These are phyloP conservation scores for Lysiphlebus fabarum DNA, from an alignment of 1,140 invertebrate species.

Conservation along the genomic window DNA sequence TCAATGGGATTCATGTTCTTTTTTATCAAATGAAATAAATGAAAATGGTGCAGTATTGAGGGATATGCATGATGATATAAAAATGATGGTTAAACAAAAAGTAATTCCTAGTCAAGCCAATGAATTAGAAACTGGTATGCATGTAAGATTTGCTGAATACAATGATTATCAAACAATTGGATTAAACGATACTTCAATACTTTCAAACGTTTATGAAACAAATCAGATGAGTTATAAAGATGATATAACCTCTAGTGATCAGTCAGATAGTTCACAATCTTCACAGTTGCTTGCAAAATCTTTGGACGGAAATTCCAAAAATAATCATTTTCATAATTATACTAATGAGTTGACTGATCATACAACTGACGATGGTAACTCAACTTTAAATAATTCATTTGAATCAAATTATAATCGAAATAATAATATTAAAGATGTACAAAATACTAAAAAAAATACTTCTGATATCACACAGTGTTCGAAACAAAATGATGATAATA, in stretches of 20 bases:
- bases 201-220: slow-evolving; percentile 34
- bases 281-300: slow-evolving; percentile 25
- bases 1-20: slow-evolving; percentile 23
- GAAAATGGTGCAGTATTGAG: slow-evolving; percentile 13
- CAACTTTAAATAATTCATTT: slow-evolving; percentile 12
- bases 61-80: slow-evolving; percentile 17
- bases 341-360: slow-evolving; percentile 17
- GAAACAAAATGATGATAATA: too few species aligned
- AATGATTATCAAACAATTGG: slow-evolving; percentile 51
- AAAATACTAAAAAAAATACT: neutral
- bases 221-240: slow-evolving; percentile 27
- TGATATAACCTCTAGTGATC: slow-evolving; percentile 41
- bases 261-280: slow-evolving; percentile 35
- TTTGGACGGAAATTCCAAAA: neutral
- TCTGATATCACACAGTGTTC: too few species aligned
- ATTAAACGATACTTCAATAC: slow-evolving; percentile 42
- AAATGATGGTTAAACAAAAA: neutral
- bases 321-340: neutral
- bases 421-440: slow-evolving; percentile 20
- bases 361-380: slow-evolving; percentile 20
- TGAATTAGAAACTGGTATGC: slow-evolving; percentile 33
- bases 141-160: slow-evolving; percentile 51
- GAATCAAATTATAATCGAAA: slow-evolving; percentile 18
- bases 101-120: neutral
- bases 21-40: slow-evolving; percentile 7